Evolutionary conservation across 1,140 invertebrate species (phyloP), one percentile per base, ranked within the genome.

Genomic region (Trichonephila inaurata): DNA sequence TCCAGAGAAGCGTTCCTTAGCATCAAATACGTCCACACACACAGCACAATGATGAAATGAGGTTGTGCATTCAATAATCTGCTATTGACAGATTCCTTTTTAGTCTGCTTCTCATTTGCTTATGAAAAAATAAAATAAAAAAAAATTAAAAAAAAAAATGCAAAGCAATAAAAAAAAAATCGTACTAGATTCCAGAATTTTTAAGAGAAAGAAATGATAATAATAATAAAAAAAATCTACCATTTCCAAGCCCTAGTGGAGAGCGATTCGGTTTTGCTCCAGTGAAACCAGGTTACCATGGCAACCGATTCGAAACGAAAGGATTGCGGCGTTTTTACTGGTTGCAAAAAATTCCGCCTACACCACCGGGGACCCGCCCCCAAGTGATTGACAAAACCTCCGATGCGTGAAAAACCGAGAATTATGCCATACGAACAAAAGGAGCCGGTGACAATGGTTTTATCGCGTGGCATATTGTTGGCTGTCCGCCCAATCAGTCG

Each of bases 321-420:
- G 91, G 83, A 92, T 92, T 92, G 82, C 33, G 33, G 33, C 58
- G 91, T 92, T 92, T 92, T 92, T 92, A 92, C 82, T 92, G 91
- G 91, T 64, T 21, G 81, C 91, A 69, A 92, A 92, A 86, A 91
- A 91, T 64, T 82, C 90, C 90, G 81, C 90, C 90, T 60, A 92
- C 91, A 82, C 40, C 62, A 16, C 60, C 61, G 18, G 62, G 12
- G 91, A 14, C 8, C 81, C 91, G 91, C 91, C 91, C 91, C 58
- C 91, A 24, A 28, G 28, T 61, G 66, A 90, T 61, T 61, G 69
- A 81, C 89, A 81, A 81, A 90, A 81, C 58, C 89, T 77, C 33
- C 64, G 87, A 58, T 89, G 87, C 87, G 87, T 89, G 87, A 58
- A 62, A 44, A 90, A 77, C 24, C 72, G 28, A 19, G 28, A 77